These are phyloP conservation scores for Genyomyrus donnyi DNA, from an alignment of 2,113 vertebrate species.

Conservation along the genomic window DNA sequence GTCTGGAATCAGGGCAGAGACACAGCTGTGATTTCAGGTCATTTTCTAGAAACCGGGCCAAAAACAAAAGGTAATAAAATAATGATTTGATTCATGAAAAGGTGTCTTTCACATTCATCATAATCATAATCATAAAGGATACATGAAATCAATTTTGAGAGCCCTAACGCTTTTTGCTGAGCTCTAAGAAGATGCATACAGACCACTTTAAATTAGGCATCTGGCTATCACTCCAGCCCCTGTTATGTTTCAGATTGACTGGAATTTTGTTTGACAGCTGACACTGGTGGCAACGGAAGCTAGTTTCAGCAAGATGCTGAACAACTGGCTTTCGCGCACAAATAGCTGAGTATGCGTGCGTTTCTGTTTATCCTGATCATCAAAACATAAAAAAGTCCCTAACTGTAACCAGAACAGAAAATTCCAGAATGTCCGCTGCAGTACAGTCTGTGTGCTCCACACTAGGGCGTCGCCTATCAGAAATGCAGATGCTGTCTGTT, in stretches of 20 bases:
- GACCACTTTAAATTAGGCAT: background rate
- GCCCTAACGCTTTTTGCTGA: background rate
- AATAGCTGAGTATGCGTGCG: background rate
- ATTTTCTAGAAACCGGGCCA: background rate
- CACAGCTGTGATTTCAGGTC: background rate
- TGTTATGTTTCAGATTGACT: background rate
- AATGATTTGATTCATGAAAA: background rate
- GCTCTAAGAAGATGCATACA: background rate
- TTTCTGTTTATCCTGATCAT: background rate
- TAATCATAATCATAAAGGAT: background rate
- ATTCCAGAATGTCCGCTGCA: background rate
- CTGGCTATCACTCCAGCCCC: background rate
- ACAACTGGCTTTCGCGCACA: background rate
- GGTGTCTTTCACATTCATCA: background rate
- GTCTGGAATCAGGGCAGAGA: background rate
- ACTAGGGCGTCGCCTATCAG: background rate
- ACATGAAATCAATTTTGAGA: background rate
- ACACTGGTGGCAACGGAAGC: background rate
- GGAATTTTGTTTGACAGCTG: background rate
- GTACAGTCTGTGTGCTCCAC: background rate
- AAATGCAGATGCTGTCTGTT: background rate
- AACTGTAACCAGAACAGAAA: background rate
- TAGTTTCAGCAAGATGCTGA: background rate
- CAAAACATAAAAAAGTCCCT: background rate
- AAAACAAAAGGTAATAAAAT: background rate